phyloP scores from a whole-genome alignment of 2,888 invertebrate genomes.

The Polymixis lichenea region DNA sequence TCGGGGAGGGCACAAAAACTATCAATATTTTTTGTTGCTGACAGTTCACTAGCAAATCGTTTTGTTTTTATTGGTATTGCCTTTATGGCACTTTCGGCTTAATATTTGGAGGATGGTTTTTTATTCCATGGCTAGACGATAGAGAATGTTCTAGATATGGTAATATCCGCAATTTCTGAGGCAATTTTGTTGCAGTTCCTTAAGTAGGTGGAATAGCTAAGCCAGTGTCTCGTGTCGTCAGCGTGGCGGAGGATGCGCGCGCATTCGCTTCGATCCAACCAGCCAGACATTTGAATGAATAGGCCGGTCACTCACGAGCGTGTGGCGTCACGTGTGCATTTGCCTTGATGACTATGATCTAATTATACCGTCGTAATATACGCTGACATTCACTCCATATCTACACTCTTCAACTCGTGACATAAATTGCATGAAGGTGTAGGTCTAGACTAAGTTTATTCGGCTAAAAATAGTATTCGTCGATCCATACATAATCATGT shows the following conservation, averaged over 20 bases:
- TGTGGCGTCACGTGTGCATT: conserved; percentile 72
- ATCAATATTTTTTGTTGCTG: conserved; percentile 40
- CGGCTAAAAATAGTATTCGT: conserved; percentile 9
- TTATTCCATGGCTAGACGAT: neutral
- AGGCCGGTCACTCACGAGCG: conserved; percentile 78
- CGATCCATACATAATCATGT: neutral
- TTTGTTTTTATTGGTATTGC: conserved; percentile 21
- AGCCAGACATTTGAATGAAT: conserved; percentile 83
- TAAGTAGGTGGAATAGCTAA: conserved; percentile 68
- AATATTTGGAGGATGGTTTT: neutral
- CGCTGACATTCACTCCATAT: conserved; percentile 39
- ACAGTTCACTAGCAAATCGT: conserved; percentile 25
- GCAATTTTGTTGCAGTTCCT: conserved; percentile 62
- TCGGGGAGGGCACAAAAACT: conserved; percentile 27
- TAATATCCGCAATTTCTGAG: conserved; percentile 38
- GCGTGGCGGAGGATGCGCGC: conserved; percentile 80
- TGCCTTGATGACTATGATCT: conserved; percentile 54
- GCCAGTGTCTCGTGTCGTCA: conserved; percentile 69
- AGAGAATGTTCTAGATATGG: conserved; percentile 23
- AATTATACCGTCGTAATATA: conserved; percentile 43
- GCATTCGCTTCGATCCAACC: conserved; percentile 85
- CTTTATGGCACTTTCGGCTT: neutral
- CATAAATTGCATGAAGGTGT: conserved; percentile 27
- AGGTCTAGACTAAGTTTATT: neutral
- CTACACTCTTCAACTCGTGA: conserved; percentile 28